Percentiles rank a stretch among this genome's conserved stretches.
Conservation (phyloP, 2,113 vertebrate species). For the Gymnocephalus cernua region DNA sequence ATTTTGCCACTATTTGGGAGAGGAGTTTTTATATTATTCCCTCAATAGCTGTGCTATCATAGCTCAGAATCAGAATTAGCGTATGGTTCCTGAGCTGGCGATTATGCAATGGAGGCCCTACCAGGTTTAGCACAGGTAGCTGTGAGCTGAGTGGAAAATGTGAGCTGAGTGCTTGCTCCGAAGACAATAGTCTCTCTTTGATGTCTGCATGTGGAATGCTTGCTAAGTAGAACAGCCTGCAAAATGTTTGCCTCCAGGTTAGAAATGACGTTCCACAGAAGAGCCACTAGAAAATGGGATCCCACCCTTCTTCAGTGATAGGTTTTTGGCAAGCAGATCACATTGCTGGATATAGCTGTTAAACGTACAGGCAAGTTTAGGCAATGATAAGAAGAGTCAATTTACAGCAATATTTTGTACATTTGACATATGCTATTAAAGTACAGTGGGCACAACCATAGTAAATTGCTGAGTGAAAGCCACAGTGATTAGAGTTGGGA, state of each 20-base stretch:
- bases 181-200: slow-evolving; percentile 70
- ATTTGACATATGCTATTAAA: slow-evolving; percentile 17
- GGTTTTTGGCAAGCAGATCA: background rate
- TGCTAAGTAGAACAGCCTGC: slow-evolving; percentile 71
- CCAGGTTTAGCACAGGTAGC: slow-evolving; percentile 45
- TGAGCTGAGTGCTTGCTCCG: slow-evolving; percentile 41
- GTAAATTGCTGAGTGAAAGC: slow-evolving; percentile 26
- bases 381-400: background rate
- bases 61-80: background rate
- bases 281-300: slow-evolving; percentile 53
- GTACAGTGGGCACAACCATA: background rate
- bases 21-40: background rate
- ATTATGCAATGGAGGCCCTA: slow-evolving; percentile 6
- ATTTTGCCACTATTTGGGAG: background rate
- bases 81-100: background rate
- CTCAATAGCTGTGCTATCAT: background rate
- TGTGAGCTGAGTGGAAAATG: slow-evolving; percentile 57
- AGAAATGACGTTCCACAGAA: slow-evolving; percentile 56
- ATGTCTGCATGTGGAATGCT: slow-evolving; percentile 71
- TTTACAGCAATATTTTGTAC: slow-evolving; percentile 6
- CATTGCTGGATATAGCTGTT: slow-evolving; percentile 8
- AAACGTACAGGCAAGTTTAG: slow-evolving; percentile 1
- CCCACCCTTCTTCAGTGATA: slow-evolving; percentile 23
- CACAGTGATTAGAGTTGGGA: slow-evolving; percentile 31
- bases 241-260: slow-evolving; percentile 71